Evolutionary conservation across 2,113 vertebrate genomes (phyloP), one percentile per base, ranked within the genome.

Genomic region (Forbesichthys papilliferus): DNA sequence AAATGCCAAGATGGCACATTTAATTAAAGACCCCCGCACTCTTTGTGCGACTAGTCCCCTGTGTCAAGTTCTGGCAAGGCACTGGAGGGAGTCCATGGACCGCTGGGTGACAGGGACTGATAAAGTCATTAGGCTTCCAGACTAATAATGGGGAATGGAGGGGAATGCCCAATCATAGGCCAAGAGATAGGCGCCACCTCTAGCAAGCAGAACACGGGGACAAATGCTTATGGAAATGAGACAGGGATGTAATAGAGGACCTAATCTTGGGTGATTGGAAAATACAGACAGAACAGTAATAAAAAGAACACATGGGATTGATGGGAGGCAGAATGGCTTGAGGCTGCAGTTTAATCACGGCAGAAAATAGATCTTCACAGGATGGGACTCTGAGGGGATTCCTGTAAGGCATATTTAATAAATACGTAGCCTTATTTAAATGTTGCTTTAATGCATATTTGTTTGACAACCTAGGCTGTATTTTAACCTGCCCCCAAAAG

Each of bases 1-100:
- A 87, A 86, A 89, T 83, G 76, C 86, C 79, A 82, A 74, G 68
- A 86, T 78, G 84, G 80, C 78, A 83, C 79, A 87, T 88, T 90
- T 89, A 90, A 89, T 90, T 89, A 88, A 85, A 87, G 74, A 79
- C 74, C 79, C 68, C 64, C 62, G 66, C 63, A 51, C 61, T 78
- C 71, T 69, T 80, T 65, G 69, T 82, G 82, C 77, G 71, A 75
- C 61, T 54, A 34, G 0, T 42, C 75, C 79, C 74, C 75, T n/a
- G 55, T 36, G 73, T 79, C 72, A 73, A 65, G 70, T 75, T 71
- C 55, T 18, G 9, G 75, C 65, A 65, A 61, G 58, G 69, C 78
- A 73, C 77, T 67, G 65, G 77, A 46, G 66, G 83, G 73, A 68
- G 81, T 81, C 71, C 57, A 66, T 42, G 47, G 73, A 79, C 82